Evolutionary conservation across 2,113 vertebrate genomes (phyloP).

Genomic region (Eulacestoma nigropectus): DNA sequence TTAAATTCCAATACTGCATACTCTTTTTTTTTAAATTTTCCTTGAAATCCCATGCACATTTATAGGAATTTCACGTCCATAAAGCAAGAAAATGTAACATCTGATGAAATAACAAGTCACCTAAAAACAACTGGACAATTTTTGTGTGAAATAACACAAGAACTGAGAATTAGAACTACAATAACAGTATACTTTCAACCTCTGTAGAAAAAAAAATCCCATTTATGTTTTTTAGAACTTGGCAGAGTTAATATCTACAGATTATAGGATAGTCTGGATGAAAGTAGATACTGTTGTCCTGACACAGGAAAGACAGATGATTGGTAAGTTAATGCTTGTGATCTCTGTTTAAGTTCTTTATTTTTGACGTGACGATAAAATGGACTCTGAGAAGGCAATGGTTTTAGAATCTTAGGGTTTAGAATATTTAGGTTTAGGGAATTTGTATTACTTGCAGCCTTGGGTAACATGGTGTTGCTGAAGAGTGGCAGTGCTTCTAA

Average conservation of each 20-base stretch:
- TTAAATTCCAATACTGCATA: not conserved
- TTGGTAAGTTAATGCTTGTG: not conserved
- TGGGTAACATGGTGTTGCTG: not conserved
- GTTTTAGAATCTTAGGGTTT: too few relatives aligned
- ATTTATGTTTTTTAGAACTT: not conserved
- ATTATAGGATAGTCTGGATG: not conserved
- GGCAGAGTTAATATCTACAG: not conserved
- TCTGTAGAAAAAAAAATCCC: not conserved
- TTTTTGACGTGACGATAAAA: conserved; percentile 2
- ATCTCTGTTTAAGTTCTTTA: not conserved
- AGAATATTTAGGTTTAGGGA: too few relatives aligned
- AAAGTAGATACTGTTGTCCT: not conserved
- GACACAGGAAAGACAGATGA: not conserved
- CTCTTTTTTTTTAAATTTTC: not conserved
- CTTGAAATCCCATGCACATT: not conserved
- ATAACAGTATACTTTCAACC: not conserved
- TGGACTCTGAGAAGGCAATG: not conserved
- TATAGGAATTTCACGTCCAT: not conserved
- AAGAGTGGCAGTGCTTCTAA: not conserved
- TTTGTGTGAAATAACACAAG: not conserved
- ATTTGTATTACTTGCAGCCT: not conserved
- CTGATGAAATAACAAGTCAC: not conserved
- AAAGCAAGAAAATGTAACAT: not conserved
- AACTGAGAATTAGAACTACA: not conserved
- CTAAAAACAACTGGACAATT: not conserved